Base-by-base conservation (phyloP, 2,888 invertebrate species). In the Nymphalis c-album region DNA sequence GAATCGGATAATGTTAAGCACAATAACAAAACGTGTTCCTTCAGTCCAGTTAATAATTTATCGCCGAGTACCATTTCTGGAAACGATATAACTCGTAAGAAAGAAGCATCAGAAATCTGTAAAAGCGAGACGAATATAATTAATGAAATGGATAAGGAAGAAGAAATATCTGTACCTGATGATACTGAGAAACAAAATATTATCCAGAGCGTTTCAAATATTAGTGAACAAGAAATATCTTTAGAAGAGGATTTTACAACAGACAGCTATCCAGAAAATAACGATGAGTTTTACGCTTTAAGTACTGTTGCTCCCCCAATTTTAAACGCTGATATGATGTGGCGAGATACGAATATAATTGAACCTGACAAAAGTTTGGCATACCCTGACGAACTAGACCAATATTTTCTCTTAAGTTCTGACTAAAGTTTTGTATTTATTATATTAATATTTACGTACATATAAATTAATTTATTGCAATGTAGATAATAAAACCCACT, bases 171-270 rank as follows among this genome's bases (percentile, higher is more conserved):
- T 31, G 6, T 31, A 55, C 53, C 31, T 26, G 26, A 4, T 26
- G 31, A 17, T 31, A 31, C 10, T 16, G 57, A 18, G 7, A 40
- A 40, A 57, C 10, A 35, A 26, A 40, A 55, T 31, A 55, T 18
- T 26, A 7, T 22, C 7, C 7, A 6, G 6, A 22, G 7, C 7
- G 17, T 31, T 55, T 55, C 22, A 31, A n/a, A 7, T 26, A 26
- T n/a, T 17, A 55, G 4, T 13, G 13, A 40, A 13, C 40, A 26
- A 2, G 53, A 55, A 26, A 31, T 55, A 55, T 26, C 26, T 57
- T 20, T 60, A 35, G 71, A 75, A 31, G 75, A 75, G 48, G 75
- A 75, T 31, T 76, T 67, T 63, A 73, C 74, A n/a, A 76, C 75
- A 22, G 74, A 72, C 66, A 70, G 69, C 3, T 64, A 72, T 61